These are phyloP conservation scores for Petrocephalus schoutedeni DNA, from an alignment of 2,797 vertebrate genomes.

Conservation along the genomic window DNA sequence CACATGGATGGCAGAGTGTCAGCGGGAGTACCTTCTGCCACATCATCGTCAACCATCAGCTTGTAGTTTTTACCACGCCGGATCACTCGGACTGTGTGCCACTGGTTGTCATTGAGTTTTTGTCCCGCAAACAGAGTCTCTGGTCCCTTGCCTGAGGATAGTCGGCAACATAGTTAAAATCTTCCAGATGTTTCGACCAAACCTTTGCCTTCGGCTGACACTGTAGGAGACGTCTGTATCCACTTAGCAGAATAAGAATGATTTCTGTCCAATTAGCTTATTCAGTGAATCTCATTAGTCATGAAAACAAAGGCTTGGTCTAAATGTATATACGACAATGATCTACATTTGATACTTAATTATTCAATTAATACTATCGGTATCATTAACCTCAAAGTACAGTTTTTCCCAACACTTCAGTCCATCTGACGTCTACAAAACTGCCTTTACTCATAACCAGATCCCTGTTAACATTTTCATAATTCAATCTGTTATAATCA, in stretches of 20 bases:
- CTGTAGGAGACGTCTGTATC: neutral
- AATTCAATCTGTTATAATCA: neutral
- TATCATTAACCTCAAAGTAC: neutral
- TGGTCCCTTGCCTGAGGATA: slow-evolving; percentile 87
- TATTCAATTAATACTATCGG: neutral
- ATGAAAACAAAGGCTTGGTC: slow-evolving; percentile 44
- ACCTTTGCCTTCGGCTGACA: slow-evolving; percentile 32
- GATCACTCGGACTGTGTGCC: slow-evolving; percentile 90
- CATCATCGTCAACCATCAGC: slow-evolving; percentile 86
- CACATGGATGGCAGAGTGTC: neutral
- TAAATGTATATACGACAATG: neutral
- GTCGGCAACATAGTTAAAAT: slow-evolving; percentile 49
- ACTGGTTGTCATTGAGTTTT: slow-evolving; percentile 95
- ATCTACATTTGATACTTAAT: neutral
- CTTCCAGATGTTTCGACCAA: slow-evolving; percentile 39
- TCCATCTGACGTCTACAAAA: neutral
- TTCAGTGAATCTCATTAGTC: neutral
- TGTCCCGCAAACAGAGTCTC: slow-evolving; percentile 93
- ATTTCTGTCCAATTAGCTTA: neutral
- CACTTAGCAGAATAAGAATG: no score
- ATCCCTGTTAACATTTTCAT: neutral
- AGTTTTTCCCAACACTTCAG: neutral
- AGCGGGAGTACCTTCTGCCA: slow-evolving; percentile 78
- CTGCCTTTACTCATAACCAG: slow-evolving; percentile 28
- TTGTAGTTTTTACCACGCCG: slow-evolving; percentile 89